Conservation (phyloP, 2,888 invertebrate species). For the Trichacis sp. region DNA sequence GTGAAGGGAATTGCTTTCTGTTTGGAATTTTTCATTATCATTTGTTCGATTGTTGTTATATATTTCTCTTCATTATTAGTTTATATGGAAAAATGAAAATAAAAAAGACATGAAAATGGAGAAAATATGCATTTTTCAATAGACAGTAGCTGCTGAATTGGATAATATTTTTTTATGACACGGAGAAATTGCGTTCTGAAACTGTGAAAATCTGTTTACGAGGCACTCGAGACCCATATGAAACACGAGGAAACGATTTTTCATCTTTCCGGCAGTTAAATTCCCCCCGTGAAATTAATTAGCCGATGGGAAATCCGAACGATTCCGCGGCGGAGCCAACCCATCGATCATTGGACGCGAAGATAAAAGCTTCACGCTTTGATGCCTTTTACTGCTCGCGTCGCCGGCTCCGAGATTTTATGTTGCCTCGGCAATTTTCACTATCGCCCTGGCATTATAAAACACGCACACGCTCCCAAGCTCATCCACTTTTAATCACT, state of each 20-base stretch:
- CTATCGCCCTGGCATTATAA: constrained; percentile 3
- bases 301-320: not conserved
- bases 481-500: constrained; percentile 3
- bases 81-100: too few species aligned
- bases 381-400: constrained; percentile 1
- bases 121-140: too few species aligned
- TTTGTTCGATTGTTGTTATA: too few species aligned
- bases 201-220: too few species aligned
- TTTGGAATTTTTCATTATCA: too few species aligned
- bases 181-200: too few species aligned
- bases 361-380: constrained; percentile 3
- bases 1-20: too few species aligned
- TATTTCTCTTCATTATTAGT: too few species aligned
- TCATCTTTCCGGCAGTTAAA: not conserved
- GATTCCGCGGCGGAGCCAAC: not conserved
- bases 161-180: too few species aligned
- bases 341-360: constrained; percentile 2
- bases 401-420: not conserved
- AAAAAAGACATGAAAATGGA: too few species aligned
- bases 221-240: too few species aligned
- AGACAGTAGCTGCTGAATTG: too few species aligned
- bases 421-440: not conserved
- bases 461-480: constrained; percentile 4
- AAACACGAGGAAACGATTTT: not conserved
- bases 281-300: not conserved